A percentile compares a stretch with the other conserved stretches of the same genome.
These are phyloP conservation scores for Onychostruthus taczanowskii DNA, from an alignment of 2,113 vertebrate species.

Conservation along the genomic window DNA sequence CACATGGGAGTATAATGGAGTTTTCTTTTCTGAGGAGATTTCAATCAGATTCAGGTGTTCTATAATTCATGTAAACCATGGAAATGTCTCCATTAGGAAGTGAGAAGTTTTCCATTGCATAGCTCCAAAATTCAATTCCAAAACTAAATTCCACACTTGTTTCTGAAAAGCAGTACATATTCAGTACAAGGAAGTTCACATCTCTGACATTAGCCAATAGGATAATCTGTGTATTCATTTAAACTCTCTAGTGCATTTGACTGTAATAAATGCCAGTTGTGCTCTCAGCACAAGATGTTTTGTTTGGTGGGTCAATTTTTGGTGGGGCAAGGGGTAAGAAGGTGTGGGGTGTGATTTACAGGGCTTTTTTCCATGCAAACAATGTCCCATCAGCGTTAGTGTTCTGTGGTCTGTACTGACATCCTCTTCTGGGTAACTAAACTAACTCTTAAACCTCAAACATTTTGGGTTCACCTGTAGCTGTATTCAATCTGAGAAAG, in stretches of 20 bases:
- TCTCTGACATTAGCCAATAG: background rate
- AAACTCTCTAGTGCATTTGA: background rate
- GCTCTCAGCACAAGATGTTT: background rate
- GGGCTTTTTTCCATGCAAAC: no score
- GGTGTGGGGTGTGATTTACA: background rate
- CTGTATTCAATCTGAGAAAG: background rate
- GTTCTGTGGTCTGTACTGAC: background rate
- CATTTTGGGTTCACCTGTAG: background rate
- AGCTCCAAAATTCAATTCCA: background rate
- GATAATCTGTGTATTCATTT: background rate
- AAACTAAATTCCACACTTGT: background rate
- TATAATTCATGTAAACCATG: background rate
- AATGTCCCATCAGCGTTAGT: accelerated
- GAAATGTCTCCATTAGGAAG: background rate
- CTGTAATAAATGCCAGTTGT: background rate
- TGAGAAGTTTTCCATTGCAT: background rate
- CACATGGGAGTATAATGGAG: background rate
- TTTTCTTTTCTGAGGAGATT: background rate
- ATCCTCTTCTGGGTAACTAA: background rate
- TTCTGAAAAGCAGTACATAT: background rate
- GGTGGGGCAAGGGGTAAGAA: background rate
- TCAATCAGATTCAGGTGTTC: background rate
- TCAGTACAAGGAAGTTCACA: background rate
- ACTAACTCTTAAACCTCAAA: background rate
- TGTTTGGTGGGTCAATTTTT: background rate